Percentiles rank a stretch among this genome's conserved stretches.
Evolutionary conservation across 2,888 invertebrate species (phyloP).

Genomic region (Microctonus aethiopoides): DNA sequence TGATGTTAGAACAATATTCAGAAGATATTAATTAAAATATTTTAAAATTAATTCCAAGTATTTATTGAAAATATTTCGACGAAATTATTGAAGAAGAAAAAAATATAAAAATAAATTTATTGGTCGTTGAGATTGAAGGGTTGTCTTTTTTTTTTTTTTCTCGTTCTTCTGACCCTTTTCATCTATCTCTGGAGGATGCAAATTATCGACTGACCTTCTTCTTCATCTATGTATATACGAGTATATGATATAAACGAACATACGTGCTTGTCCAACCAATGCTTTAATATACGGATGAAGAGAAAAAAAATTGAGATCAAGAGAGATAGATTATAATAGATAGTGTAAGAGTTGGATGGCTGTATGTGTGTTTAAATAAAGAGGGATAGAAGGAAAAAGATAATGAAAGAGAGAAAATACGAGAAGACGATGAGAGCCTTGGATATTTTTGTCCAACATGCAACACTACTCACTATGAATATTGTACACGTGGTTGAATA

Average conservation of each 20-base stretch:
- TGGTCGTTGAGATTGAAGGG: background rate
- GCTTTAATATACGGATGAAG: conserved; percentile 1
- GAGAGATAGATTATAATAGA: background rate
- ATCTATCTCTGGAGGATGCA: conserved; percentile 7
- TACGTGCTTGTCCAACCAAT: background rate
- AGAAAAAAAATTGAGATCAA: conserved; percentile 5
- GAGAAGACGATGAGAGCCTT: conserved; percentile 38
- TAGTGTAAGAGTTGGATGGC: background rate
- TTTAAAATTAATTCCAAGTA: no score
- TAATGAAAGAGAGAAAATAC: conserved; percentile 27
- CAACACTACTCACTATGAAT: conserved; percentile 37
- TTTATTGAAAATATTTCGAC: background rate
- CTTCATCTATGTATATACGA: background rate
- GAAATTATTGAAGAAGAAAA: background rate
- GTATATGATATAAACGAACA: no score
- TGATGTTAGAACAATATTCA: no score
- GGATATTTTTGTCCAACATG: conserved; percentile 44
- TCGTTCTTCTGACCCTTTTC: background rate
- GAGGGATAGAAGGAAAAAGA: background rate
- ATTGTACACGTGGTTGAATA: conserved; percentile 55
- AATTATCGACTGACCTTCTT: conserved; percentile 24
- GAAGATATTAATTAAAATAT: no score
- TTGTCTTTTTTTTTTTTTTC: background rate
- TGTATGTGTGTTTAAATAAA: background rate
- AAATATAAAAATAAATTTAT: background rate